Evolutionary conservation across 2,888 invertebrate species (phyloP), one percentile per base, ranked within the genome.

Genomic region (Patella depressa): DNA sequence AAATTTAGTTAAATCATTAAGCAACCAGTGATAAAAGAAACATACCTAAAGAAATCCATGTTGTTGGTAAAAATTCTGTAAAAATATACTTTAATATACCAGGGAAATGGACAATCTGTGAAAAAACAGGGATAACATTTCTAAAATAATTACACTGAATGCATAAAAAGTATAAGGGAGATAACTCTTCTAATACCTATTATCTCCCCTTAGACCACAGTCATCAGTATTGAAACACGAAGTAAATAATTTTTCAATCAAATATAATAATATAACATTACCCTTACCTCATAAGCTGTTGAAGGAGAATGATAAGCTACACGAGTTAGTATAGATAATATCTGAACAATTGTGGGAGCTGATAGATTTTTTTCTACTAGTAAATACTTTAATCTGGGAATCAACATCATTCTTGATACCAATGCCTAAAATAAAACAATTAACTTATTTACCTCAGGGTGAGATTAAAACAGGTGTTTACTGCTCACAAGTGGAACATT

Each of bases 301-400:
- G 94, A 94, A 69, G 93, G 92, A 12, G 96, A 96, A 90, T 97
- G 96, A 87, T 97, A 94, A 0, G 94, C 94, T 65, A 98, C 91
- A 82, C 97, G 94, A 74, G 94, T 95, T 72, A 98, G 92, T 82
- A 97, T 94, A 91, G 96, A 95, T 73, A 98, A 89, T 74, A 95
- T 94, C 82, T 95, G 95, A 19, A 94, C 93, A 0, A 96, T 94
- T 79, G 95, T 95, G 86, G 94, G 94, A 55, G 95, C 94, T 79
- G 94, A 93, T 0, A 96, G 96, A 85, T 93, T 94, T 29, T 96
- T 92, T 71, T 93, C 93, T 79, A 94, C 94, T 79, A 97, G 91
- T 83, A 97, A 94, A 85, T 96, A 97, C 93, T 94, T 93, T 74
- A 96, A 93, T 82, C 97, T 94, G 81, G 94, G 94, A 45, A 97